Conservation (phyloP, 92 coral and sea anemone species). For the Siderastrea siderea region DNA sequence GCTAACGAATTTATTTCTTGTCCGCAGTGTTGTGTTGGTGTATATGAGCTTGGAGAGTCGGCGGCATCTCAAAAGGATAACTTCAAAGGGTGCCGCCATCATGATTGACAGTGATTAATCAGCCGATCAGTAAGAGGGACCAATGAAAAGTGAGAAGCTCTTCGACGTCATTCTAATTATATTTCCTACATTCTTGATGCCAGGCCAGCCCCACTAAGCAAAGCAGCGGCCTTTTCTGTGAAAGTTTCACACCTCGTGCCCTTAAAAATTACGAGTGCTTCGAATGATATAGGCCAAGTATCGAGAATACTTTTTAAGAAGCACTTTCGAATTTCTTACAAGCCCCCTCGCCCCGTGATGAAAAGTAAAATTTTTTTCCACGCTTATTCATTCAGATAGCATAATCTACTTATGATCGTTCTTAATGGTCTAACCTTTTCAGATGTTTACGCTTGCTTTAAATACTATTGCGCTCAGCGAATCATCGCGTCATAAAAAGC, state of each 20-base stretch:
- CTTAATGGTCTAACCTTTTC: slow-evolving; percentile 9
- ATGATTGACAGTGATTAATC: slow-evolving; percentile 99
- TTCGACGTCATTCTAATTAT: slow-evolving; percentile 83
- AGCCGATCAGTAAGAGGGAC: slow-evolving; percentile 93
- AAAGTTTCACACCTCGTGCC: slow-evolving; percentile 28
- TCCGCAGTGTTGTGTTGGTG: slow-evolving; percentile 85
- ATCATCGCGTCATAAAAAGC: slow-evolving; percentile 12
- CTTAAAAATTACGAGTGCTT: slow-evolving; percentile 27
- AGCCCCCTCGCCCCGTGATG: slow-evolving; percentile 3
- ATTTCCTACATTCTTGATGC: slow-evolving; percentile 75
- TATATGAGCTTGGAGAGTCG: slow-evolving; percentile 61
- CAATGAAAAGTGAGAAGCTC: slow-evolving; percentile 87
- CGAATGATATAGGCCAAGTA: slow-evolving; percentile 27
- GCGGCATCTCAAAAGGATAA: slow-evolving; percentile 67
- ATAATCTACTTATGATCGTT: slow-evolving; percentile 27
- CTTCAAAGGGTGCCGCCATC: slow-evolving; percentile 94
- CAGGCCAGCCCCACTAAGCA: slow-evolving; percentile 68
- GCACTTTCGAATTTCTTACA: background rate
- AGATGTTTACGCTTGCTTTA: slow-evolving; percentile 26
- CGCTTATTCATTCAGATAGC: slow-evolving; percentile 2
- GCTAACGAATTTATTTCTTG: slow-evolving; percentile 66
- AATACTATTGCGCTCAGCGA: slow-evolving; percentile 14
- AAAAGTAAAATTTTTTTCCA: slow-evolving; percentile 2
- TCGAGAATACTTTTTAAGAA: slow-evolving; percentile 1
- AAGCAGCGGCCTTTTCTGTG: slow-evolving; percentile 54